These are phyloP conservation scores for Tigriopus californicus DNA, from an alignment of 2,888 invertebrate genomes.

Conservation along the genomic window DNA sequence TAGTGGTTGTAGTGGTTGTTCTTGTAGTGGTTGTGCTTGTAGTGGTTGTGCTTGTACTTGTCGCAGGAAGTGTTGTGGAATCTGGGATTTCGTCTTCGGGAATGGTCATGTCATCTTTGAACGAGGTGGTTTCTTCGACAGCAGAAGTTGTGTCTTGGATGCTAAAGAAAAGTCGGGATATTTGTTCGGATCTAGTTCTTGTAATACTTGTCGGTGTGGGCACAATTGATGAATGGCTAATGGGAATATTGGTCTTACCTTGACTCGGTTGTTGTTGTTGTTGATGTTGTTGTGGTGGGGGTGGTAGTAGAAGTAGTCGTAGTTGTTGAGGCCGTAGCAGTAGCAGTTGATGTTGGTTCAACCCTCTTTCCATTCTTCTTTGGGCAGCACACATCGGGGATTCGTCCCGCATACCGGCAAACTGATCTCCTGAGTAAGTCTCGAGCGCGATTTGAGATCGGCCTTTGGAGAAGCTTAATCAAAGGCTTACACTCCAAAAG, in stretches of 20 bases:
- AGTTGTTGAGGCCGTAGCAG: background rate
- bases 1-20: too few species aligned
- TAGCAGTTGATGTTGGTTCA: background rate
- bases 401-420: background rate
- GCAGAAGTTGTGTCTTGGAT: background rate
- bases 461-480: conserved; percentile 4
- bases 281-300: background rate
- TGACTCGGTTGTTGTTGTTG: too few species aligned
- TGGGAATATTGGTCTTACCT: background rate
- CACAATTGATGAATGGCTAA: background rate
- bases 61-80: background rate
- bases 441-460: background rate
- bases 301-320: background rate
- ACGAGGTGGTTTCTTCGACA: background rate
- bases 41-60: background rate
- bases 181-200: background rate
- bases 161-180: too few species aligned
- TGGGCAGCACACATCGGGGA: conserved; percentile 11
- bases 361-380: background rate
- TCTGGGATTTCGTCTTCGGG: background rate
- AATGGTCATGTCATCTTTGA: background rate
- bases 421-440: background rate
- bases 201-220: background rate
- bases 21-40: background rate
- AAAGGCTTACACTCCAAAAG: background rate